Percentiles rank a stretch among this genome's conserved stretches.
phyloP scores from a whole-genome alignment of 2,888 invertebrate species.

The Coelopa pilipes region DNA sequence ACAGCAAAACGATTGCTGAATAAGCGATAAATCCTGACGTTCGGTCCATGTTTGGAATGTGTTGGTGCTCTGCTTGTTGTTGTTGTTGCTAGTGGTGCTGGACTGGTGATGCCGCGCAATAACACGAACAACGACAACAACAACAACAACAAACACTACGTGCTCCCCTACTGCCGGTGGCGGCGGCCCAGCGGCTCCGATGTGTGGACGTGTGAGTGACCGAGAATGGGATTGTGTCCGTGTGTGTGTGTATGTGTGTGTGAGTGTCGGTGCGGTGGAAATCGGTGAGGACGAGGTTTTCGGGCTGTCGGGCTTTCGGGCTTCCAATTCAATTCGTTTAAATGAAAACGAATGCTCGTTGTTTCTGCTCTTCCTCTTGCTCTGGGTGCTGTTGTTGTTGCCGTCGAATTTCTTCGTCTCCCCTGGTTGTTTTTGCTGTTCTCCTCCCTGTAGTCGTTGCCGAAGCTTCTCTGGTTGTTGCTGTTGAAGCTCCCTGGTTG shows the following conservation, averaged over 20 bases:
- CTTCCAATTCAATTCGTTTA: slow-evolving; percentile 30
- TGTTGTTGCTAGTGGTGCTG: neutral
- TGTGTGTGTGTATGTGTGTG: neutral
- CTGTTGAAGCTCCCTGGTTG: too few relatives aligned
- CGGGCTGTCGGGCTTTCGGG: slow-evolving; percentile 12
- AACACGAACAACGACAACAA: slow-evolving; percentile 27
- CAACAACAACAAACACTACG: slow-evolving; percentile 3
- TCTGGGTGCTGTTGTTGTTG: too few relatives aligned
- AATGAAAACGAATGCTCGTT: slow-evolving; percentile 14
- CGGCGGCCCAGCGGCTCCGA: neutral
- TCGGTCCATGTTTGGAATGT: slow-evolving; percentile 31
- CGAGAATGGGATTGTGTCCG: neutral
- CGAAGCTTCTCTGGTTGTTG: too few relatives aligned
- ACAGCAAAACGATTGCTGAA: slow-evolving; percentile 66
- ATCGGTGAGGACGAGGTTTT: neutral
- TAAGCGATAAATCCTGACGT: slow-evolving; percentile 65
- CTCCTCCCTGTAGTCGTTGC: too few relatives aligned
- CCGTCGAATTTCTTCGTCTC: too few relatives aligned
- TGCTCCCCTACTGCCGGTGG: neutral
- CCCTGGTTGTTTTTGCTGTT: too few relatives aligned
- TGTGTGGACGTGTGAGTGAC: too few relatives aligned
- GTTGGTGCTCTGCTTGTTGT: slow-evolving; percentile 13
- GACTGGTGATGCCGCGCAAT: slow-evolving; percentile 36
- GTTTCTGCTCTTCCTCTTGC: too few relatives aligned
- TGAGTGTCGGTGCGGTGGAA: slow-evolving; percentile 9